Evolutionary conservation across 2,888 invertebrate species (phyloP), one percentile per base, ranked within the genome.

Genomic region (Dascillus cervinus): DNA sequence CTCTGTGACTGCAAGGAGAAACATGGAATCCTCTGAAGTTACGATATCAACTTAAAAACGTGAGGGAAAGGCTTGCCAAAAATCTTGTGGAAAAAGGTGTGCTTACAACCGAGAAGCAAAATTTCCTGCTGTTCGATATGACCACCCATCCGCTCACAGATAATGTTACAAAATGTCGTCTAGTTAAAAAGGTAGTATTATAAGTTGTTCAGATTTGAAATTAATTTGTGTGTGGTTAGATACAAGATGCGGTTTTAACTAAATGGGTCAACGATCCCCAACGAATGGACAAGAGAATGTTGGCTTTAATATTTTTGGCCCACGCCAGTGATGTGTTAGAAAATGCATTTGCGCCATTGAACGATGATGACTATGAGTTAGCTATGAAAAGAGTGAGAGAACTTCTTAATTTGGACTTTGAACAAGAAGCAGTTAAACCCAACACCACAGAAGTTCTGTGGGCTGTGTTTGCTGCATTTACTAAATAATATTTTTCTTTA

Each of bases 11-110:
- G 67, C 36, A 58, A 89, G 95, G 96, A 52, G 97, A 97, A 73
- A 98, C 98, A 49, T 99, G 98, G 98, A 99, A 99, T 70, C 98
- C 98, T 15, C 72, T 99, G 60, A 98, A 99, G 67, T 72, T 99
- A 51, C 81, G 91, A 56, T 98, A 96, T 69, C 98, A 99, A 66
- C 71, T 99, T 58, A 88, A 97, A 66, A 98, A 99, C 74, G 98
- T 99, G 3, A 79, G 98, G 49, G 98, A 99, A 71, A 79, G 98
- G 57, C 75, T 99, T 60, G 98, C 98, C 24, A 99, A 99, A 69
- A 98, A 97, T 72, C 77, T 99, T 53, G 97, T 97, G 19, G 98
- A 99, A 66, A 99, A 99, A 66, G 97, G 97, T 47, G 96, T 98
- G 22, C 76, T 97, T 49, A 96, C 97, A 39, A 98, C 97, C 37